Evolutionary conservation across 2,888 invertebrate species (phyloP).

Genomic region (Pachymerium ferrugineum): DNA sequence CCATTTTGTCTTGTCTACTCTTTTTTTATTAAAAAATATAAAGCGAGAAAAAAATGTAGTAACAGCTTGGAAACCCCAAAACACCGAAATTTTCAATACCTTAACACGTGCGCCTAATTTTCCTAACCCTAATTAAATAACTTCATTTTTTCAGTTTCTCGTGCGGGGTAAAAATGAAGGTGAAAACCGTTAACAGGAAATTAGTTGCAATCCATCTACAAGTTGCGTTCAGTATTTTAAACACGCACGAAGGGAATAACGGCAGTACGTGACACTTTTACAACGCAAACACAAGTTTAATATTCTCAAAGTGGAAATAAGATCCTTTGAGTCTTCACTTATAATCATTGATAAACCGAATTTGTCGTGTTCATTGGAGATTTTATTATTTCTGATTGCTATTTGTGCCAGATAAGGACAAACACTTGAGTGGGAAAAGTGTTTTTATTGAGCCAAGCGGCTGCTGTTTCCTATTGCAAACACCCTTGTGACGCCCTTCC

Average conservation of each 20-base stretch:
- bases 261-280: neutral
- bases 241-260: neutral
- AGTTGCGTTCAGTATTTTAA: neutral
- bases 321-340: neutral
- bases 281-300: neutral
- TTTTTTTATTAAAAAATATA: neutral
- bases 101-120: neutral
- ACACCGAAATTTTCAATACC: slow-evolving; percentile 3
- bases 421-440: too few relatives aligned
- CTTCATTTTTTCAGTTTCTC: neutral
- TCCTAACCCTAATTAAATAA: neutral
- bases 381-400: slow-evolving; percentile 1
- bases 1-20: neutral
- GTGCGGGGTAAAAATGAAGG: neutral
- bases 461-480: slow-evolving; percentile 19
- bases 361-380: neutral
- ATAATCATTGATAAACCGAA: neutral
- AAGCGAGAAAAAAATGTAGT: neutral
- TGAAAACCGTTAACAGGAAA: slow-evolving; percentile 8
- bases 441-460: neutral
- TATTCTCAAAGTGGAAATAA: neutral
- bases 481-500: neutral
- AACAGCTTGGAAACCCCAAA: slow-evolving; percentile 7
- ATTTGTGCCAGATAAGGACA: neutral
- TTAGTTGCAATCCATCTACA: neutral